These are phyloP conservation scores for Ispidina picta DNA, from an alignment of 2,797 vertebrate species.

Conservation along the genomic window DNA sequence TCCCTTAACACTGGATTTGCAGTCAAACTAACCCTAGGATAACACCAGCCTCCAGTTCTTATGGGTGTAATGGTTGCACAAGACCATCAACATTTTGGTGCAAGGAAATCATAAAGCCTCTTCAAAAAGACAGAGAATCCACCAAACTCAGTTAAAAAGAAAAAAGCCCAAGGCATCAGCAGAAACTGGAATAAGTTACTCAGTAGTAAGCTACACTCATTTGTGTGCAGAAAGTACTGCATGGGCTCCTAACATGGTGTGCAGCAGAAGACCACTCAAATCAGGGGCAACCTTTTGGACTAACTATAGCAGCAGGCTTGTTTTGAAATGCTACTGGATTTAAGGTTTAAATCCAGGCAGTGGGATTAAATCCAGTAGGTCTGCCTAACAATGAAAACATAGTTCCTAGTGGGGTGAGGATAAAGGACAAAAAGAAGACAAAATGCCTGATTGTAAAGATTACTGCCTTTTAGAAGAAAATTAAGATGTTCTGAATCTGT, in stretches of 20 bases:
- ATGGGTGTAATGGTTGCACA: not conserved
- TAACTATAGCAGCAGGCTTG: not conserved
- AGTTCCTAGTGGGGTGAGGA: not conserved
- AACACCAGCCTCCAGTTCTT: not conserved
- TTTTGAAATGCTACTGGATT: conserved; percentile 48
- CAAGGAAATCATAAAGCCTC: not conserved
- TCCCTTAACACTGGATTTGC: not conserved
- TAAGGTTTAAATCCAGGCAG: conserved; percentile 21
- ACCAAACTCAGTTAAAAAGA: not conserved
- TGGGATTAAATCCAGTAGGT: not conserved
- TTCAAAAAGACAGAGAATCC: not conserved
- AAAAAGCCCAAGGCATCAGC: not conserved
- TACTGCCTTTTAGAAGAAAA: conserved; percentile 37
- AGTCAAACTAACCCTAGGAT: not conserved
- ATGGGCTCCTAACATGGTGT: not conserved
- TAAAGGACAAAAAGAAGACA: not conserved
- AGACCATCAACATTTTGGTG: not conserved
- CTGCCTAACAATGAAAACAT: not conserved
- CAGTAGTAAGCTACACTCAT: not conserved
- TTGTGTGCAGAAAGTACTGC: not conserved
- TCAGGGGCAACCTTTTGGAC: not conserved
- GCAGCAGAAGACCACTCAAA: not conserved
- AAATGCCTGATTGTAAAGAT: conserved; percentile 19
- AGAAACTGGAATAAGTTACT: not conserved
- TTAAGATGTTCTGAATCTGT: conserved; percentile 39